These are phyloP conservation scores for Torymus auratus DNA, from an alignment of 2,888 invertebrate genomes.

Conservation along the genomic window DNA sequence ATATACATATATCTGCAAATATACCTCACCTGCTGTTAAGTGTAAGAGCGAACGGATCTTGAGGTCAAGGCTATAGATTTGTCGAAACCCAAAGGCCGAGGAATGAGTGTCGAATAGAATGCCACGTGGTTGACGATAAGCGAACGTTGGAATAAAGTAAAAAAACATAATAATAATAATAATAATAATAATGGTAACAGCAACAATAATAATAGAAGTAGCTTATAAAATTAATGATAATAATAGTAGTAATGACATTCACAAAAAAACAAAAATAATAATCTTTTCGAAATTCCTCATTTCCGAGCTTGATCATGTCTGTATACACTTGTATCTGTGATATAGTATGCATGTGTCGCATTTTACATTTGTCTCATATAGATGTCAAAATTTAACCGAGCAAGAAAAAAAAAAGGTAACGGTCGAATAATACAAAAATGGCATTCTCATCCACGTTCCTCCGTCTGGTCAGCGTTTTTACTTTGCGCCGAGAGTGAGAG, in stretches of 20 bases:
- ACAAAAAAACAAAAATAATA: neutral
- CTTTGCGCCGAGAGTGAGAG: neutral
- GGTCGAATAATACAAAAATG: constrained; percentile 6
- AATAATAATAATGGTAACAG: constrained; percentile 5
- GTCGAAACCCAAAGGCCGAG: constrained; percentile 9
- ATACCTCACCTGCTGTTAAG: neutral
- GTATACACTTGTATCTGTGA: constrained; percentile 46
- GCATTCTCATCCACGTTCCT: constrained; percentile 45
- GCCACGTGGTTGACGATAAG: constrained; percentile 22
- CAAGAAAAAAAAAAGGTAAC: neutral
- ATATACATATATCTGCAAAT: neutral
- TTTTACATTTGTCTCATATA: constrained; percentile 10
- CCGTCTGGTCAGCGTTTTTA: constrained; percentile 12
- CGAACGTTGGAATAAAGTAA: neutral
- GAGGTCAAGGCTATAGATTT: constrained; percentile 9
- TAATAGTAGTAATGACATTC: no score
- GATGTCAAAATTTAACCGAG: neutral
- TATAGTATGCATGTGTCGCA: constrained; percentile 14
- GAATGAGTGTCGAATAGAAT: constrained; percentile 42
- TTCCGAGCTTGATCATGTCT: constrained; percentile 21
- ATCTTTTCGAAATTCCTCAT: constrained; percentile 6
- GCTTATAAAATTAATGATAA: neutral
- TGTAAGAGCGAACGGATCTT: constrained; percentile 28
- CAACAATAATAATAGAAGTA: neutral
- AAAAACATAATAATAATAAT: constrained; percentile 4